Base-by-base conservation (phyloP, 2,888 invertebrate species). In the Xylophagus ater region DNA sequence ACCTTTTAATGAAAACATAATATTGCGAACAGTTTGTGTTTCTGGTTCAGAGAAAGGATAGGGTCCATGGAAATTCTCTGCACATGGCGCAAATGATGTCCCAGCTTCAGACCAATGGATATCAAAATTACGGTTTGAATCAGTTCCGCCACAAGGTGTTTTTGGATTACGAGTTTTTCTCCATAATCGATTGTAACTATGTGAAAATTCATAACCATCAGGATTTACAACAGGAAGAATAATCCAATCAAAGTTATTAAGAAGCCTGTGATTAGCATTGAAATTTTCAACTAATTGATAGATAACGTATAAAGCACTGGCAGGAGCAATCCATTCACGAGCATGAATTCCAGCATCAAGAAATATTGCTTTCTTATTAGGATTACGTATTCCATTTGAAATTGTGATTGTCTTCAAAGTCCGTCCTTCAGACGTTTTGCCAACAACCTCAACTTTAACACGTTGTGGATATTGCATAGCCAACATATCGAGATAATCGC, bases 331-430 rank as follows among this genome's bases (percentile, higher is more conserved):
- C 74, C 74, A 75, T 56, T 75, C 75, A 1, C 74, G 62, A 0
- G 74, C 73, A 51, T 74, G 74, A 37, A 74, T 68, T 49, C 62
- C 64, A 1, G 66, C 67, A 37, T 67, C 62, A 52, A 70, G 57
- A 47, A 66, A 63, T 47, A 67, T 63, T 5, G 66, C 54, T 0
- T 44, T 67, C 67, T 38, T 28, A 6, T 52, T 56, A 0, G 50
- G 12, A 28, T 59, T 56, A 3, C 55, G 56, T 37, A 64, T 62
- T 9, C 72, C 67, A 12, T 69, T 71, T 4, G 75, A 76, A 39
- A 82, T 72, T 57, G 73, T 78, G 9, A 80, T 62, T 29, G 72
- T 69, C 40, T 72, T 71, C 32, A 82, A 56, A 4, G 65, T 53
- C 3, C 76, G 70, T 0, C 69, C 69, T 58, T 81, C 76, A 44